Evolutionary conservation across 2,888 invertebrate species (phyloP), one percentile per base, ranked within the genome.

Genomic region (Philonicus albiceps): DNA sequence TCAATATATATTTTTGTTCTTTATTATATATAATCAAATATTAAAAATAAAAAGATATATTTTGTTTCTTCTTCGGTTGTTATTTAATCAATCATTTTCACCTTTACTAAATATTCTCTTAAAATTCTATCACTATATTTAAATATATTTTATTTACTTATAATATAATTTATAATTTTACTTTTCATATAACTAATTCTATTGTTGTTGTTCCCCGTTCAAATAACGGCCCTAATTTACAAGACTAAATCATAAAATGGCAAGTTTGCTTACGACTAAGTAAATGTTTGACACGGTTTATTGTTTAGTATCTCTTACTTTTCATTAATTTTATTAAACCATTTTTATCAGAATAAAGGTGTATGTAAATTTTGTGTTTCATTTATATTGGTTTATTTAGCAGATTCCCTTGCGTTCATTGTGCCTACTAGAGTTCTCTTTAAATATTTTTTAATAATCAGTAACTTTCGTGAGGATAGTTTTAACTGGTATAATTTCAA

Each of bases 211-310:
- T 88, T 89, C 88, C 88, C 88, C 88, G 89, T 89, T 89, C 87
- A 89, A 89, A 89, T 89, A 89, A 89, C 88, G 88, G 88, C 88
- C 88, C 88, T 89, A 88, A 88, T 88, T 88, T 88, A 89, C 89
- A 89, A 87, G 86, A 64, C 22, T 19, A 88, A 88, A 86, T 87
- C 88, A 88, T 87, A 89, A 89, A 89, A 88, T 89, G 89, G 88
- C 89, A 89, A 89, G 87, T 88, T 88, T 88, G 86, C 87, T 88
- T 88, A 88, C 87, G 88, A 86, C 87, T 87, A 89, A 88, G 88
- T 88, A 89, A 89, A 88, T 88, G 76, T 89, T 89, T 89, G 89
- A 89, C 89, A 89, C 88, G 88, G 89, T 89, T 88, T 89, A 88
- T 88, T 89, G 88, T 88, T 88, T 87, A 89, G 88, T 88, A 87